Evolutionary conservation across 1,140 invertebrate species (phyloP).

Genomic region (Megalonaias nervosa): DNA sequence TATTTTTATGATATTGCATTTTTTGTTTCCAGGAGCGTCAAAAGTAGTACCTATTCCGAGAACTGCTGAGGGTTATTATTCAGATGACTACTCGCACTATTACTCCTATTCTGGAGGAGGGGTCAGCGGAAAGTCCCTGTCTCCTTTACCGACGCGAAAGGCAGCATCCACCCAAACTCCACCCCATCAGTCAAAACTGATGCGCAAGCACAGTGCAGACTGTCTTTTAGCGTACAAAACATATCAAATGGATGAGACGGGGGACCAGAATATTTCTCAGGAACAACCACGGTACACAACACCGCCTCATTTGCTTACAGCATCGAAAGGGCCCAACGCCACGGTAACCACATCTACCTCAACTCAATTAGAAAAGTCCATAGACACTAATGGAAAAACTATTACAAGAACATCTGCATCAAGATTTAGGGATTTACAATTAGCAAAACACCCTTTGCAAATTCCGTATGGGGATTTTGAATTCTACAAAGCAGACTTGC

Average conservation of each 20-base stretch:
- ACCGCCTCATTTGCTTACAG: constrained; percentile 30
- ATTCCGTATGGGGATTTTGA: constrained; percentile 68
- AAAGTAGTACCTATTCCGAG: too few species aligned
- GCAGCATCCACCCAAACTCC: constrained; percentile 74
- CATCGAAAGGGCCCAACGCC: constrained; percentile 34
- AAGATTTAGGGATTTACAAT: constrained; percentile 64
- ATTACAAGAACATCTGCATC: constrained; percentile 44
- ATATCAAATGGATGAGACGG: constrained; percentile 79
- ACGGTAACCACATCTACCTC: constrained; percentile 55
- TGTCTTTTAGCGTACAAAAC: constrained; percentile 68
- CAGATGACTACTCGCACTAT: constrained; percentile 39
- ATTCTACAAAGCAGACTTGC: constrained; percentile 62
- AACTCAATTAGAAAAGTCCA: constrained; percentile 40
- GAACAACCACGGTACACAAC: constrained; percentile 31
- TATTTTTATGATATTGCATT: too few species aligned
- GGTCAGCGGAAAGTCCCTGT: constrained; percentile 37
- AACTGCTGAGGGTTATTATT: constrained; percentile 31
- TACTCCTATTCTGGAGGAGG: constrained; percentile 12
- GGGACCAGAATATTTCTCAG: constrained; percentile 9
- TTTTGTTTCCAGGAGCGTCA: too few species aligned
- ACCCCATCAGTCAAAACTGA: constrained; percentile 78
- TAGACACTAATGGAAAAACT: constrained; percentile 46
- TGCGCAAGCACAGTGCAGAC: constrained; percentile 59
- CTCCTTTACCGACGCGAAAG: constrained; percentile 58
- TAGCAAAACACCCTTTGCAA: constrained; percentile 66